Conservation (phyloP, 2,113 vertebrate genomes). For the Pungitius pungitius region DNA sequence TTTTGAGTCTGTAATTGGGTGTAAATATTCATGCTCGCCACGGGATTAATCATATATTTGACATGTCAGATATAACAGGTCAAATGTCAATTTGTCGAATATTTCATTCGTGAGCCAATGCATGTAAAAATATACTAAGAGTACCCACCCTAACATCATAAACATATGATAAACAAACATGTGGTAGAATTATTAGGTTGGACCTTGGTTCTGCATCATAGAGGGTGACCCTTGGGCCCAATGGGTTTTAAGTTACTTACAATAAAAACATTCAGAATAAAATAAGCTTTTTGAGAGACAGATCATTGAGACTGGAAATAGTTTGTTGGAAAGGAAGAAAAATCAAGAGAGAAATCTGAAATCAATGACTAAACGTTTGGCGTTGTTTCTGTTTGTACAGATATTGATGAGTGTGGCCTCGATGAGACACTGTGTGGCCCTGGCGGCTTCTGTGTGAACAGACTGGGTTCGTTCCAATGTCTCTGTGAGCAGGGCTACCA, state of each 20-base stretch:
- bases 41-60: not conserved
- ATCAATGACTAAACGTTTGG: not conserved
- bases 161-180: not conserved
- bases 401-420: conserved; percentile 90
- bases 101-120: not conserved
- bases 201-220: too few relatives aligned
- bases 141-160: not conserved
- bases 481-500: conserved; percentile 95
- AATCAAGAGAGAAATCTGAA: not conserved
- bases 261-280: not conserved
- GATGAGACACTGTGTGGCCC: conserved; percentile 87
- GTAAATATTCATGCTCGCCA: not conserved
- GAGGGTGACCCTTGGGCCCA: too few relatives aligned
- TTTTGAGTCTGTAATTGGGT: not conserved
- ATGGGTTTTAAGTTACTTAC: not conserved
- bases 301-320: not conserved
- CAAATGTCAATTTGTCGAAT: not conserved
- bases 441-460: conserved; percentile 93
- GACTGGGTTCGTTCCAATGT: conserved; percentile 89
- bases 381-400: conserved; percentile 75
- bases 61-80: too few relatives aligned
- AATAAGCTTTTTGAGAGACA: too few relatives aligned
- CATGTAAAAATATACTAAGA: not conserved
- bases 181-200: too few relatives aligned
- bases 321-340: not conserved